These are phyloP conservation scores for Apogon hyalosoma DNA, from an alignment of 2,797 vertebrate genomes.

Conservation along the genomic window DNA sequence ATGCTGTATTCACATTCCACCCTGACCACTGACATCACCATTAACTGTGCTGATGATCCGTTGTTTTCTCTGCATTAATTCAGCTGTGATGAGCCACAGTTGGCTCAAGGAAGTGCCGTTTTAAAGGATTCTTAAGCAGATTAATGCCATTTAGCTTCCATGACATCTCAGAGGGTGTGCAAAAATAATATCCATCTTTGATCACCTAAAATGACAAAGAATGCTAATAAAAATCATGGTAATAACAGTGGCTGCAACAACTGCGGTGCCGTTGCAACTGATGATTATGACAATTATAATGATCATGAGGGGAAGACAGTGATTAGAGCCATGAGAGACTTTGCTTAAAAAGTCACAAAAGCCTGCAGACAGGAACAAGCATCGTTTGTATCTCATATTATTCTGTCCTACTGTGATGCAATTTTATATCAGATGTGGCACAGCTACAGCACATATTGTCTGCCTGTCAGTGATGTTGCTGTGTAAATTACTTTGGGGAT, in stretches of 20 bases:
- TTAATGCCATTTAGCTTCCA: slow-evolving; percentile 11
- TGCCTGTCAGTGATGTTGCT: slow-evolving; percentile 44
- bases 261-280: slow-evolving; percentile 11
- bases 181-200: not conserved
- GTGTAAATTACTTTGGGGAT: slow-evolving; percentile 70
- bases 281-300: slow-evolving; percentile 35
- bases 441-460: slow-evolving; percentile 35
- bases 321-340: slow-evolving; percentile 31
- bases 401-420: slow-evolving; percentile 39
- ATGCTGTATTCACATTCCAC: slow-evolving; percentile 50
- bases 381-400: slow-evolving; percentile 10
- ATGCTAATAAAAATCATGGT: slow-evolving; percentile 21
- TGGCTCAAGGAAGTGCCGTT: slow-evolving; percentile 2
- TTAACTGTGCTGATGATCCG: slow-evolving; percentile 24
- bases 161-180: not conserved
- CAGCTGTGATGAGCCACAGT: slow-evolving; percentile 18
- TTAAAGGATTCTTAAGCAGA: slow-evolving; percentile 10
- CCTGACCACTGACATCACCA: slow-evolving; percentile 44
- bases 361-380: slow-evolving; percentile 18
- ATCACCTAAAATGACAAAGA: slow-evolving; percentile 18
- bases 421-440: slow-evolving; percentile 42
- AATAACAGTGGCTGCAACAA: slow-evolving; percentile 11
- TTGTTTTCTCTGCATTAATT: slow-evolving; percentile 17
- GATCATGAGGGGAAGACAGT: slow-evolving; percentile 24
- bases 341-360: slow-evolving; percentile 32